Evolutionary conservation across 2,797 vertebrate genomes (phyloP), one percentile per base, ranked within the genome.

Genomic region (Antennarius maculatus): DNA sequence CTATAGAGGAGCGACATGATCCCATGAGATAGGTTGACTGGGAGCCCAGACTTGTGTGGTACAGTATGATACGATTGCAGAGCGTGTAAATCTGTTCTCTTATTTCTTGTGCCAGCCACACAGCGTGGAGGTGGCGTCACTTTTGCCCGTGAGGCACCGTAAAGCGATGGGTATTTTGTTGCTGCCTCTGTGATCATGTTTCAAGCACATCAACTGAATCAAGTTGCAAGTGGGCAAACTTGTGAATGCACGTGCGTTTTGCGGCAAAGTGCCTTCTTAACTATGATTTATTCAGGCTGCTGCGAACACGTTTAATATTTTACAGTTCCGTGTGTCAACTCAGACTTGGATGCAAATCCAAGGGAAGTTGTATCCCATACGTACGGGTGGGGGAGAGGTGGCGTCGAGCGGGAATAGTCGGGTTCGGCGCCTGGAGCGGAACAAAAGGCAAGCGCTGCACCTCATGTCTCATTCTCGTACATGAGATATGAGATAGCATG

Each of bases 361-460:
- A 84, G 79, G 49, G n/a, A 63, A 77, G 54, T 29, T 41, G 39
- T 13, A 41, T 41, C 39, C 12, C 10, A 41, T 74, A 56, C 54
- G 69, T 74, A 59, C 76, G 18, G 39, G 58, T 29, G 15, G 61
- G 37, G 66, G 74, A 74, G 72, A 81, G 82, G 74, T 77, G 74
- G 27, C 2, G 7, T 73, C 77, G 14, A 5, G 29, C 72, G 81
- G 87, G 79, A 88, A 70, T 79, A 76, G 74, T 65, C 58, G 23
- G n/a, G 61, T 73, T 66, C 64, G 65, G 18, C 64, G 69, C 77
- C 76, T 81, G 68, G 70, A 71, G 73, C 43, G 74, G 75, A 87
- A 89, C 84, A 87, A 86, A 90, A 83, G 75, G 47, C 42, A 23
- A 61, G 63, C 80, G 14, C 64, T 34, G 8, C 67, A 56, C 71